Base-by-base conservation (phyloP, 2,797 vertebrate species). In the Cynopterus sphinx region DNA sequence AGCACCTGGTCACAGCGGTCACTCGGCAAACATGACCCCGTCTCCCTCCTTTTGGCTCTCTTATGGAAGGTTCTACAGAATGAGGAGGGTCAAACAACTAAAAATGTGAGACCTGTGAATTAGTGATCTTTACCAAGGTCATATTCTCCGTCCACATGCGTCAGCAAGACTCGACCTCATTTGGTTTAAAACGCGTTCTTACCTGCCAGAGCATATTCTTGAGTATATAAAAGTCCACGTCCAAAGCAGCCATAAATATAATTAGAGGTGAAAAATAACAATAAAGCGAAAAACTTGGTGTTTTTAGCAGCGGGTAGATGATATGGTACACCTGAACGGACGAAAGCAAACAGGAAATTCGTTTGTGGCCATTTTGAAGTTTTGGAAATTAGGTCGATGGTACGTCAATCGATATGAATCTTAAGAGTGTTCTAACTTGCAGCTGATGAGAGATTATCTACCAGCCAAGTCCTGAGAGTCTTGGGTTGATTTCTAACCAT, bases 131-230 rank as follows among this genome's bases (percentile, higher is more conserved):
- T 24, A 70, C 22, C 82, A 21, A 55, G 43, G 15, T 49, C 28
- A 46, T 19, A 36, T 49, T 87, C 53, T 91, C 68, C 57, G 46
- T 59, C 41, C 79, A 59, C 22, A 59, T 57, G 9, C 41, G 41
- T 73, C 84, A 95, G 59, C 77, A 85, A 90, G 4, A 73, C 79
- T 15, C 57, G 67, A 86, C 39, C 8, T 17, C 28, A 49, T 46
- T 84, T 51, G 53, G 24, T 85, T 79, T 31, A 55, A 92, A 95
- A 88, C 8, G 2, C 75, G 36, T 57, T 53, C 86, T 97, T 96
- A 97, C 96, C 96, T 98, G 97, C 97, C 97, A 98, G 87, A 97
- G 91, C 9, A 96, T 24, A 51, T 97, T 98, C 93, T 90, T 97
- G 77, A 98, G 92, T 70, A 97, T 61, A 86, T 68, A 89, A 84